Conservation (phyloP, 2,113 vertebrate genomes). For the Triplophysa rosa region DNA sequence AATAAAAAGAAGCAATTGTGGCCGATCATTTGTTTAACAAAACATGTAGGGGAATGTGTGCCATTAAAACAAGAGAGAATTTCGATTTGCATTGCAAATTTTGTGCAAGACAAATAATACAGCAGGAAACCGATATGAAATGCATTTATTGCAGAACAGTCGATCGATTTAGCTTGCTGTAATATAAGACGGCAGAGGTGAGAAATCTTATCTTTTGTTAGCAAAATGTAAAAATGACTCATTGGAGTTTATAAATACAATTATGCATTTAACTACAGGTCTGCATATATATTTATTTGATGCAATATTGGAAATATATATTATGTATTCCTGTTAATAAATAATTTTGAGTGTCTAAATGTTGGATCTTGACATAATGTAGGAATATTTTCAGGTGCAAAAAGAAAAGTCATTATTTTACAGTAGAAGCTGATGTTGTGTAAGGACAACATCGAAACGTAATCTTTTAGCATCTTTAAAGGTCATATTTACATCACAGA, state of each 20-base stretch:
- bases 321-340: background rate
- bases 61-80: conserved; percentile 36
- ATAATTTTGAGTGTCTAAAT: background rate
- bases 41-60: conserved; percentile 40
- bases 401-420: background rate
- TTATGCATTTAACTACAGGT: background rate
- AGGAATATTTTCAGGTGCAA: conserved; percentile 1
- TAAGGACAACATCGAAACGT: too few relatives aligned
- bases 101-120: conserved; percentile 32
- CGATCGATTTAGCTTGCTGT: conserved; percentile 9
- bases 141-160: background rate
- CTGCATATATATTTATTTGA: background rate
- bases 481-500: too few relatives aligned
- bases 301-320: background rate
- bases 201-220: background rate
- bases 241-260: background rate
- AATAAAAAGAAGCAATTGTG: conserved; percentile 34
- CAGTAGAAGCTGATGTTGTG: background rate
- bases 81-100: conserved; percentile 39
- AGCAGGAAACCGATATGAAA: conserved; percentile 7
- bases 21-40: conserved; percentile 49
- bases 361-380: conserved; percentile 1
- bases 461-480: too few relatives aligned
- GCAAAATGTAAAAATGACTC: background rate
- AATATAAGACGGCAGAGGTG: background rate